Evolutionary conservation across 2,113 vertebrate species (phyloP).

Genomic region (Rhynchopsitta pachyrhyncha): DNA sequence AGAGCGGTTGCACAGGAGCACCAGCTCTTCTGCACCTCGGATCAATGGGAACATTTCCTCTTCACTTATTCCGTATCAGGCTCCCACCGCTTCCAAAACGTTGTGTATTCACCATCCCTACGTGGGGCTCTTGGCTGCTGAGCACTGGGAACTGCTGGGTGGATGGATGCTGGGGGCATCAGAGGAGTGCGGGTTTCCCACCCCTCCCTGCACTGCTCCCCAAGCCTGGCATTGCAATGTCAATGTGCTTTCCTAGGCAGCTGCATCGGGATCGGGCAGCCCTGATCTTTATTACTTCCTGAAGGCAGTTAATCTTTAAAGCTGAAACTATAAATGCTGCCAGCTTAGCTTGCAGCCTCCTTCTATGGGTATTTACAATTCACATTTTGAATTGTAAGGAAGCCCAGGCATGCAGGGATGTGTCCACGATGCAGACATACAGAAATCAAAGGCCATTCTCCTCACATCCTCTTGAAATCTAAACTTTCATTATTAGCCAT

Average conservation of each 20-base stretch:
- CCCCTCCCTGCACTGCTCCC: accelerated
- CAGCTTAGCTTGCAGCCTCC: neutral
- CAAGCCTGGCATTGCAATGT: neutral
- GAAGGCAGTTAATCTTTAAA: neutral
- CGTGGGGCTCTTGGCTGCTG: accelerated
- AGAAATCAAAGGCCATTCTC: neutral
- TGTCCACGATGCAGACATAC: neutral
- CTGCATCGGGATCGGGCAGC: neutral
- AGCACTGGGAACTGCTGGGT: neutral
- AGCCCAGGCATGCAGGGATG: neutral
- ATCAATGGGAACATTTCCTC: neutral
- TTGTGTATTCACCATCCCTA: neutral
- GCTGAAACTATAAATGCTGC: neutral
- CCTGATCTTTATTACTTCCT: neutral
- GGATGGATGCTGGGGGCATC: accelerated
- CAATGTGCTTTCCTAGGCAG: neutral
- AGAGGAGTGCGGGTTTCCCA: accelerated
- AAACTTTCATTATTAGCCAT: neutral
- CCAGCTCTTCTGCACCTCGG: neutral
- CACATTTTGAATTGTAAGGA: neutral
- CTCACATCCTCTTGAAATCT: neutral
- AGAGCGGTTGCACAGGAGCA: neutral
- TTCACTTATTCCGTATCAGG: neutral
- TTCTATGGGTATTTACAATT: slow-evolving; percentile 1
- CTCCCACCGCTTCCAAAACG: neutral